Evolutionary conservation across 2,888 invertebrate genomes (phyloP).

Genomic region (Leptopilina myrica): DNA sequence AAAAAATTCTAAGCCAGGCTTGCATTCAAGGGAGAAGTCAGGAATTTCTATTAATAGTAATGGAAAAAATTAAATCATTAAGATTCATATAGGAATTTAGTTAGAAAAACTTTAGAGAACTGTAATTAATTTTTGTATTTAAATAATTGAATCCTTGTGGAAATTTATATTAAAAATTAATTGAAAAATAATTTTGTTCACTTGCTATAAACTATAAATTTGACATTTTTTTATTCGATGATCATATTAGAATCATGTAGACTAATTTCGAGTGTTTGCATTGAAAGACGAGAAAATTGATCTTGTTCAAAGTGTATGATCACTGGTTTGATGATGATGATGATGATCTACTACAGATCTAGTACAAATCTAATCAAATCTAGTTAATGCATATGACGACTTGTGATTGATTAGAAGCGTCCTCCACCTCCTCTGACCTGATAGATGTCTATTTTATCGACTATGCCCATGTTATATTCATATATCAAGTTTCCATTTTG

Average conservation of each 20-base stretch:
- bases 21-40: too few species aligned
- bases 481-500: not conserved
- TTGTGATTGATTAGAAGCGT: slow-evolving; percentile 16
- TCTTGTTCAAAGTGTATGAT: slow-evolving; percentile 28
- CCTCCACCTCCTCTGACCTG: slow-evolving; percentile 8
- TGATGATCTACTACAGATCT: slow-evolving; percentile 19
- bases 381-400: slow-evolving; percentile 22
- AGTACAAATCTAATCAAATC: not conserved
- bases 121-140: too few species aligned
- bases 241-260: not conserved
- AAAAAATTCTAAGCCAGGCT: too few species aligned
- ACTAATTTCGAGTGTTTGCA: not conserved
- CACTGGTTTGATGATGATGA: slow-evolving; percentile 9
- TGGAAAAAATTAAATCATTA: too few species aligned
- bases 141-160: too few species aligned
- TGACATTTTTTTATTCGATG: too few species aligned
- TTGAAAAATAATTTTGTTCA: too few species aligned
- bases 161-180: too few species aligned
- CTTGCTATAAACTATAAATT: too few species aligned
- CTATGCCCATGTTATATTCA: not conserved
- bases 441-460: not conserved
- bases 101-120: too few species aligned
- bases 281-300: not conserved
- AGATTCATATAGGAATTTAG: too few species aligned
- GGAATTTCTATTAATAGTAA: too few species aligned